A percentile compares a stretch with the other conserved stretches of the same genome.
phyloP scores from a whole-genome alignment of 2,797 vertebrate species.

The Harpagifer antarcticus region DNA sequence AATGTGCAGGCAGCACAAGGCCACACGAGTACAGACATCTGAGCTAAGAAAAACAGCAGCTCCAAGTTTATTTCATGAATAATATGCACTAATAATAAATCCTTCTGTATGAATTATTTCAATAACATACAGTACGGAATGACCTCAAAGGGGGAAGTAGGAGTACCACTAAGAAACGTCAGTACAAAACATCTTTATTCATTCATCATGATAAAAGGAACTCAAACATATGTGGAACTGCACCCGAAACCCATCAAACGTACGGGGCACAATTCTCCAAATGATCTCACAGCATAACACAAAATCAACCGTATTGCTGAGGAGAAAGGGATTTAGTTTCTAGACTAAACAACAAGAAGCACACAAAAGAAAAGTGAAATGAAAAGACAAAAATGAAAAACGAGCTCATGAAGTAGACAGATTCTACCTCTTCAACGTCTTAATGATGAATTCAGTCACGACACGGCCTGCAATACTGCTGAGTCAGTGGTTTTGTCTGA shows the following conservation, averaged over 20 bases:
- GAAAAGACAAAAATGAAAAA: neutral
- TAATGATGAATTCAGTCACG: conserved; percentile 2
- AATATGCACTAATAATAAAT: conserved; percentile 25
- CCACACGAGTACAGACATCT: neutral
- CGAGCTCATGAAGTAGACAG: neutral
- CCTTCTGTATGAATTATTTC: conserved; percentile 13
- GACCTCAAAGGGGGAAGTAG: neutral
- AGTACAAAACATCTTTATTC: conserved; percentile 65
- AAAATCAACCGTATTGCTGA: neutral
- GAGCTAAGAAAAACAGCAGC: conserved; percentile 30
- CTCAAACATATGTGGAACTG: conserved; percentile 24
- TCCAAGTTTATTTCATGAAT: conserved; percentile 29
- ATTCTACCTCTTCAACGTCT: neutral
- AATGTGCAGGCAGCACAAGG: conserved; percentile 36
- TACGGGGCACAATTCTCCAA: neutral
- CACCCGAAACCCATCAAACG: neutral
- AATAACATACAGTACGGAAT: neutral
- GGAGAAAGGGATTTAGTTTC: neutral
- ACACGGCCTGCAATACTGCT: neutral
- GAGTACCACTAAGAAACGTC: neutral
- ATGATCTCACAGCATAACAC: neutral
- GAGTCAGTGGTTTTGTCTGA: neutral
- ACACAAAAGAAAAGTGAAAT: neutral
- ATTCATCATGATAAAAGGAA: conserved; percentile 42
- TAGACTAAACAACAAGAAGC: neutral